Evolutionary conservation across 1,140 invertebrate genomes (phyloP).

Genomic region (Cotesia typhae): DNA sequence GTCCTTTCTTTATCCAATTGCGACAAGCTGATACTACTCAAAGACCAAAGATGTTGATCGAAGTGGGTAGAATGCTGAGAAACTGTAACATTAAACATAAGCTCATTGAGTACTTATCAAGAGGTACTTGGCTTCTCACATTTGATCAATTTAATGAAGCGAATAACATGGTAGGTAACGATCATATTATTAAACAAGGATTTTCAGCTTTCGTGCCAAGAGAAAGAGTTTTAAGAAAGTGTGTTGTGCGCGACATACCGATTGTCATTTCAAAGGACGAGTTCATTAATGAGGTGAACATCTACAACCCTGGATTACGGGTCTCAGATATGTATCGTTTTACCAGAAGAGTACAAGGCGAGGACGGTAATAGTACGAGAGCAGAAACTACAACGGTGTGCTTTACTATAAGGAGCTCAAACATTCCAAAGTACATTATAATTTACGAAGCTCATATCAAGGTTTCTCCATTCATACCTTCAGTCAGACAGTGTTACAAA

Average conservation of each 20-base stretch:
- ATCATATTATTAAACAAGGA: not conserved
- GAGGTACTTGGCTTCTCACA: not conserved
- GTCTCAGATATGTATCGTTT: not conserved
- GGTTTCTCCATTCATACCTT: not conserved
- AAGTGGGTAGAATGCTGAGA: not conserved
- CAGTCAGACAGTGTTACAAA: not conserved
- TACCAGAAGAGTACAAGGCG: not conserved
- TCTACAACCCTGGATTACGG: not conserved
- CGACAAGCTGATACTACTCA: not conserved
- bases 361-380: not conserved
- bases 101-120: not conserved
- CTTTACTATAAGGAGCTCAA: not conserved
- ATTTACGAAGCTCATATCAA: not conserved
- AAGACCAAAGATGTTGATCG: not conserved
- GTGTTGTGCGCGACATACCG: not conserved
- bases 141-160: not conserved
- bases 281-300: not conserved
- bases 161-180: not conserved
- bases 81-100: not conserved
- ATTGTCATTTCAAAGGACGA: not conserved
- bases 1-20: not conserved
- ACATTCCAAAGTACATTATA: not conserved
- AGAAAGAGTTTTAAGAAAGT: not conserved
- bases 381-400: conserved; percentile 10
- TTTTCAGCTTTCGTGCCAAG: not conserved